A percentile compares a stretch with the other conserved stretches of the same genome.
These are phyloP conservation scores for Thripadectes ignobilis DNA, from an alignment of 2,797 vertebrate genomes.

Conservation along the genomic window DNA sequence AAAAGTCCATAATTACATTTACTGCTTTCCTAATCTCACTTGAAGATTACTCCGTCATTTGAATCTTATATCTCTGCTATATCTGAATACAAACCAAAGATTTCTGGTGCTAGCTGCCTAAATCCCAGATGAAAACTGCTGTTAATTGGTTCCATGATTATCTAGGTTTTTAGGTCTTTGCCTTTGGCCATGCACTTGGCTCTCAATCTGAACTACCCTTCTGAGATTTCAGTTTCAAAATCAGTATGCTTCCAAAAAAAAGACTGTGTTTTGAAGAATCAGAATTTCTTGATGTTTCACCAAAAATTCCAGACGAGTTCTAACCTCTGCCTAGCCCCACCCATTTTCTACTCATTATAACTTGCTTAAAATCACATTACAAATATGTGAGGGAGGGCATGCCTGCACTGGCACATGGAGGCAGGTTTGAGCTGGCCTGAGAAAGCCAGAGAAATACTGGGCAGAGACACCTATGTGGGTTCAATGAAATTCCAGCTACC, in stretches of 20 bases:
- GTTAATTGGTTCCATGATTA: not conserved
- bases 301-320: slow-evolving; percentile 34
- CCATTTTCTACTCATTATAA: not conserved
- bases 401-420: not conserved
- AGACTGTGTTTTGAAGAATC: not conserved
- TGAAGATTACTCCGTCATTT: not conserved
- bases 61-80: not conserved
- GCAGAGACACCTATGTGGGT: not conserved
- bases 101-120: not conserved
- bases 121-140: not conserved
- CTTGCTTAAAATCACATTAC: not conserved
- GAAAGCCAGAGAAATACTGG: not conserved
- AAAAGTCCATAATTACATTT: not conserved
- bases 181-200: not conserved
- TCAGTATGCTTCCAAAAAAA: not conserved
- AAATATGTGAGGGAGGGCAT: not conserved
- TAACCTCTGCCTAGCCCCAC: slow-evolving; percentile 8
- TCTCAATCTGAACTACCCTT: not conserved
- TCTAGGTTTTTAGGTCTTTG: not conserved
- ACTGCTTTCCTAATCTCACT: not conserved
- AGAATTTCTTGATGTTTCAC: slow-evolving; percentile 11
- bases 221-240: not conserved
- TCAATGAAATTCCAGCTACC: not conserved
- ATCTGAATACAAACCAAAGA: not conserved
- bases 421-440: not conserved